Evolutionary conservation across 1,140 invertebrate species (phyloP), one percentile per base, ranked within the genome.

Genomic region (Zophobas morio): DNA sequence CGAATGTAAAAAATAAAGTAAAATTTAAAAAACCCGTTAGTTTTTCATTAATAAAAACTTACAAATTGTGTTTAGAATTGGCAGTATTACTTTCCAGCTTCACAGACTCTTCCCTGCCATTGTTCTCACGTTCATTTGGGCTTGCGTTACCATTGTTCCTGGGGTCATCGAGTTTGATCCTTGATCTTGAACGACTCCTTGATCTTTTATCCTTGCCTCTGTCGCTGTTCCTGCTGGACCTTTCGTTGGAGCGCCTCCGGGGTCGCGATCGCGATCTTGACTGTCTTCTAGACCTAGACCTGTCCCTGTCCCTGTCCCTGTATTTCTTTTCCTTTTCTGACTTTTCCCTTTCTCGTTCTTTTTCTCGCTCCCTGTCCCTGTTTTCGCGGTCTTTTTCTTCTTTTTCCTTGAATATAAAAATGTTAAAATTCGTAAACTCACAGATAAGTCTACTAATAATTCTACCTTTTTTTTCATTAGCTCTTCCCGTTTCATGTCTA

Each of bases 401-500:
- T 80, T 94, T 92, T 84, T 93, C 93, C 92, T 94, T 75, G 80
- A 73, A 20, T 20, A 20, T 20, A 20, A 20, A 20, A 20, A 20
- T 20, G 20, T 20, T 20, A 20, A 20, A 20, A 20, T 20, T 20
- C 20, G 20, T 20, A 20, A 20, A 20, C 20, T 20, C 20, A 20
- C 20, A 20, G 20, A 20, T 20, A 20, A 20, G 20, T 20, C 20
- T 20, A 20, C 20, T 20, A 20, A 20, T 20, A 51, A 73, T 54
- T 49, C 87, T 88, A 93, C 91, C 90, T 93, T 89, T 87, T 92
- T 85, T 84, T 95, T 96, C 85, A 96, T 95, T 76, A 99, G 96
- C 87, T 99, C 97, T 87, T 98, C 96, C 87, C 98, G 98, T 85
- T 99, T 99, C 86, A 96, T 93, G 85, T 99, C 96, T 57, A 99